These are phyloP conservation scores for Synanthedon myopaeformis DNA, from an alignment of 2,888 invertebrate genomes.

Conservation along the genomic window DNA sequence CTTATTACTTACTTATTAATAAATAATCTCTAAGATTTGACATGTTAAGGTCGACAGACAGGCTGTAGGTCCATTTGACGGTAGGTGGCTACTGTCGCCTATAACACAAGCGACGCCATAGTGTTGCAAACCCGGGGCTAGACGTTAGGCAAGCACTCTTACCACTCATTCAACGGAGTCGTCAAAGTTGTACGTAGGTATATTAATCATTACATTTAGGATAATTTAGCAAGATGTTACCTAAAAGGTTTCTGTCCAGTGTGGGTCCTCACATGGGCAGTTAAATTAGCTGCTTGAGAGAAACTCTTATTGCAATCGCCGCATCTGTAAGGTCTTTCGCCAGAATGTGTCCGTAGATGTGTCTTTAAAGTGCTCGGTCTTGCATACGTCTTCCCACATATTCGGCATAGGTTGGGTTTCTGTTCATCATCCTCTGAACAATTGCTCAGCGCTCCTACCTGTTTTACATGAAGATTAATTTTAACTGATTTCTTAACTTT, in stretches of 20 bases:
- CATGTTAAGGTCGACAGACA: too few species aligned
- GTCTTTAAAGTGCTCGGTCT: constrained; percentile 97
- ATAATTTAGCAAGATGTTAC: constrained; percentile 20
- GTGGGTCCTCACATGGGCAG: constrained; percentile 96
- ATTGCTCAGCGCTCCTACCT: constrained; percentile 70
- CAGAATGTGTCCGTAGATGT: constrained; percentile 95
- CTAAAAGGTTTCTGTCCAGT: constrained; percentile 97
- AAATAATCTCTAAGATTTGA: too few species aligned
- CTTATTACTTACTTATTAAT: too few species aligned
- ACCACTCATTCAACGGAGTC: too few species aligned
- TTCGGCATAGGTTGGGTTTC: constrained; percentile 90
- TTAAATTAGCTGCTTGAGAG: constrained; percentile 97
- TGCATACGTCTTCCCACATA: constrained; percentile 97
- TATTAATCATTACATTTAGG: too few species aligned
- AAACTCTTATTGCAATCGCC: constrained; percentile 96
- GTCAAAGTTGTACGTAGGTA: too few species aligned
- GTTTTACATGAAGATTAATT: neutral
- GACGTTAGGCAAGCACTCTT: too few species aligned
- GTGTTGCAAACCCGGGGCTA: too few species aligned
- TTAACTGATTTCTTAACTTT: too few species aligned
- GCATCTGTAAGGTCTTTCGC: constrained; percentile 91
- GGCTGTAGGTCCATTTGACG: too few species aligned
- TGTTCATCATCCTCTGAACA: constrained; percentile 76
- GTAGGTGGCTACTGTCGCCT: too few species aligned
- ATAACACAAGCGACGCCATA: too few species aligned